Evolutionary conservation across 2,113 vertebrate genomes (phyloP).

Genomic region (Aramus guarauna): DNA sequence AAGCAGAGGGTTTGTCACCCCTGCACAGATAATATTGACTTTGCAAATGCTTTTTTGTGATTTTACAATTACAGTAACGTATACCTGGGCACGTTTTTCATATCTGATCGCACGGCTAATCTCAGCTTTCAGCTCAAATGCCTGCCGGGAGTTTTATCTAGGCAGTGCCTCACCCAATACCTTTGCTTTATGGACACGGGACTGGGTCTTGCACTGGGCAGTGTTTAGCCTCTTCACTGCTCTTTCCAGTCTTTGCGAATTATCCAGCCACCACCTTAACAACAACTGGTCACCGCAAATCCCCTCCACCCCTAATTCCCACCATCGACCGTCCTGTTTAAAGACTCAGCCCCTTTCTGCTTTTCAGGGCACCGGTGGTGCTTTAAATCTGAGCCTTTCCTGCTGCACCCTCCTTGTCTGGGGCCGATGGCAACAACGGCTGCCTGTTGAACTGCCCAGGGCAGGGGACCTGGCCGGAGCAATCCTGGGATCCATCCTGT

Average conservation of each 20-base stretch:
- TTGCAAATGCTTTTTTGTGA: not conserved
- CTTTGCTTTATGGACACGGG: not conserved
- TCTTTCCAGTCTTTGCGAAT: not conserved
- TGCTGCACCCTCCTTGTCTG: not conserved
- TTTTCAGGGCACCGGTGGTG: not conserved
- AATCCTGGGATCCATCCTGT: accelerated
- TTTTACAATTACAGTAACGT: not conserved
- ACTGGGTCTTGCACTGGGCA: not conserved
- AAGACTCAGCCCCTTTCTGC: not conserved
- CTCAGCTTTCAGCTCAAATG: not conserved
- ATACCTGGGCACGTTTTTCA: not conserved
- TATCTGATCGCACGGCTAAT: not conserved
- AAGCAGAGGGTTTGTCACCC: not conserved
- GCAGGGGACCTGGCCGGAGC: not conserved
- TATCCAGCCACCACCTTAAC: not conserved
- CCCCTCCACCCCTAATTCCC: not conserved
- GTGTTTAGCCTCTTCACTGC: not conserved
- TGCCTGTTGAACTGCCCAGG: not conserved
- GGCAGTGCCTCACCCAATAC: not conserved
- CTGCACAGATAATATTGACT: not conserved
- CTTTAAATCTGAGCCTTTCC: not conserved
- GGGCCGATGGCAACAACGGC: not conserved
- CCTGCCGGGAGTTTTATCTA: not conserved
- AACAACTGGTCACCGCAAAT: not conserved
- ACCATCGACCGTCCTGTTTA: accelerated